A percentile compares a stretch with the other conserved stretches of the same genome.
These are phyloP conservation scores for Tamias sibiricus DNA, from an alignment of 2,113 vertebrate genomes.

Conservation along the genomic window DNA sequence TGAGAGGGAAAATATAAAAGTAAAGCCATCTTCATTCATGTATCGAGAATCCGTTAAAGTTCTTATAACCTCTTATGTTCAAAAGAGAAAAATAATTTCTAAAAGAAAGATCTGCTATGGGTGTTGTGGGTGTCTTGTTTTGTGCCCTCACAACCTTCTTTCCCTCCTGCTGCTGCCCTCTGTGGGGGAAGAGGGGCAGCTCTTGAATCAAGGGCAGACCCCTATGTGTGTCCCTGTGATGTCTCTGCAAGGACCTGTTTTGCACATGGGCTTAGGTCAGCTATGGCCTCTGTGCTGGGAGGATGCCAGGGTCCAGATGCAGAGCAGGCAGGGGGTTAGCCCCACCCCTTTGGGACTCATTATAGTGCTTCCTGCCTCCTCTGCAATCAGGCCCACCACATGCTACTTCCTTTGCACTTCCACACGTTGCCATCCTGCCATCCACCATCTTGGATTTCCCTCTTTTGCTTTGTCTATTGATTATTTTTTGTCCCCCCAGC, in stretches of 20 bases:
- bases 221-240: not conserved
- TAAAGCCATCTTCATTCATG: not conserved
- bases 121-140: not conserved
- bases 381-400: accelerated
- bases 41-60: no score
- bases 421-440: not conserved
- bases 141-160: not conserved
- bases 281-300: accelerated
- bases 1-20: not conserved
- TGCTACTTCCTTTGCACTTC: not conserved
- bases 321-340: no score
- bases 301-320: not conserved
- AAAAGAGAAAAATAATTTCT: not conserved
- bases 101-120: not conserved
- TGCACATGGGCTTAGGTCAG: accelerated
- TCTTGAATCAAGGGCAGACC: not conserved
- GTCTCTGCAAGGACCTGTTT: not conserved
- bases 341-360: accelerated
- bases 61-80: no score
- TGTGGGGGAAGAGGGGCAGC: not conserved
- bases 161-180: not conserved
- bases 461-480: not conserved
- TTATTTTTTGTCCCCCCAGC: not conserved
- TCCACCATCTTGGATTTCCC: not conserved
- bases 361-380: accelerated